phyloP scores from a whole-genome alignment of 1,140 invertebrate genomes.

The Drosophila truncata region DNA sequence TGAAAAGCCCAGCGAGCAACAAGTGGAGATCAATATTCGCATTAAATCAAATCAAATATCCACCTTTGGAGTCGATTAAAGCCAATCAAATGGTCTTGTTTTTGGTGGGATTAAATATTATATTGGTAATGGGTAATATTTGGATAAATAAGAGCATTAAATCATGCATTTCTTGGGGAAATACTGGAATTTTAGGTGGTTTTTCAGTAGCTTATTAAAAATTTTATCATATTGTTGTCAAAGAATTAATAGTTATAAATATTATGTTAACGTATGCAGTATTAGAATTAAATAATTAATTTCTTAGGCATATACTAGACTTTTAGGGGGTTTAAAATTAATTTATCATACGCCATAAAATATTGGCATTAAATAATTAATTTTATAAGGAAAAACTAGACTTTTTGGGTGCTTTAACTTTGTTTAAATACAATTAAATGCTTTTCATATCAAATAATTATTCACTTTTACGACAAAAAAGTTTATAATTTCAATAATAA shows the following conservation, averaged over 20 bases:
- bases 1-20: conserved; percentile 60
- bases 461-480: too few species aligned
- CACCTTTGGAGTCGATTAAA: background rate
- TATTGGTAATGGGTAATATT: background rate
- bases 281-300: too few species aligned
- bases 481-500: too few species aligned
- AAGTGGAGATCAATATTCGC: conserved; percentile 61
- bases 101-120: background rate
- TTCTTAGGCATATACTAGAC: too few species aligned
- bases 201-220: background rate
- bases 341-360: background rate
- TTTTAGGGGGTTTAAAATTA: too few species aligned
- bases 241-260: too few species aligned
- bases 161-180: background rate
- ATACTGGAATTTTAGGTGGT: background rate
- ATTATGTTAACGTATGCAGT: too few species aligned
- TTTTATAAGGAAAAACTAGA: background rate
- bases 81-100: background rate
- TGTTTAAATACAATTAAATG: too few species aligned
- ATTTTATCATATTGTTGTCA: too few species aligned
- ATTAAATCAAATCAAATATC: conserved; percentile 31
- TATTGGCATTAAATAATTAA: background rate
- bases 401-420: too few species aligned
- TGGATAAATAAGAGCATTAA: background rate
- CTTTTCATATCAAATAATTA: too few species aligned